Conservation (phyloP, 2,888 invertebrate genomes). For the Drosophila mercatorum region DNA sequence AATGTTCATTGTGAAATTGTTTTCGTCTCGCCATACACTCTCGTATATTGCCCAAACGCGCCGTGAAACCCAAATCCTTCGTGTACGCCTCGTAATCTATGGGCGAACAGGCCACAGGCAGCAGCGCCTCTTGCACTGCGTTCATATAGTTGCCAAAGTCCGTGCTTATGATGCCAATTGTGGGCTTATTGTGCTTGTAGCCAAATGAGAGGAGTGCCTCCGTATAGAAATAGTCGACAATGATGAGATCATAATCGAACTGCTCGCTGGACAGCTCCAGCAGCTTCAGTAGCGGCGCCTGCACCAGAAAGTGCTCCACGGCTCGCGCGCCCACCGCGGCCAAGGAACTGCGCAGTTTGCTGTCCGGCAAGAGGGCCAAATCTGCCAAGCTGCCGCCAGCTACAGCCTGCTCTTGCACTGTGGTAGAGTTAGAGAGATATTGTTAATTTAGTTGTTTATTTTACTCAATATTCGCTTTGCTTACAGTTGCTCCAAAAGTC, state of each 20-base stretch:
- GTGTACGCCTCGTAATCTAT: conserved; percentile 82
- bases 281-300: conserved; percentile 61
- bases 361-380: conserved; percentile 53
- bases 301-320: conserved; percentile 78
- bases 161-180: conserved; percentile 83
- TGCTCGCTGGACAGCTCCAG: conserved; percentile 74
- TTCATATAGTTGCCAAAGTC: conserved; percentile 85
- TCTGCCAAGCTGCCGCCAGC: conserved; percentile 59
- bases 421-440: background rate
- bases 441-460: background rate
- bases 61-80: conserved; percentile 84
- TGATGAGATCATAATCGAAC: conserved; percentile 84
- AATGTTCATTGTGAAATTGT: conserved; percentile 75
- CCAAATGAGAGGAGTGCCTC: conserved; percentile 84
- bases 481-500: conserved; percentile 82
- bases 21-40: conserved; percentile 78
- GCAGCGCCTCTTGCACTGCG: conserved; percentile 84
- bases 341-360: conserved; percentile 71
- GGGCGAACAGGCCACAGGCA: conserved; percentile 85
- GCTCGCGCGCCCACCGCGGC: conserved; percentile 74
- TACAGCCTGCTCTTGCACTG: conserved; percentile 68
- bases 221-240: conserved; percentile 84
- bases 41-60: conserved; percentile 86
- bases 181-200: conserved; percentile 82
- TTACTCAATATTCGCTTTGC: conserved; percentile 15